Conservation (phyloP, 2,888 invertebrate genomes). For the Cryptophagus acutangulus region DNA sequence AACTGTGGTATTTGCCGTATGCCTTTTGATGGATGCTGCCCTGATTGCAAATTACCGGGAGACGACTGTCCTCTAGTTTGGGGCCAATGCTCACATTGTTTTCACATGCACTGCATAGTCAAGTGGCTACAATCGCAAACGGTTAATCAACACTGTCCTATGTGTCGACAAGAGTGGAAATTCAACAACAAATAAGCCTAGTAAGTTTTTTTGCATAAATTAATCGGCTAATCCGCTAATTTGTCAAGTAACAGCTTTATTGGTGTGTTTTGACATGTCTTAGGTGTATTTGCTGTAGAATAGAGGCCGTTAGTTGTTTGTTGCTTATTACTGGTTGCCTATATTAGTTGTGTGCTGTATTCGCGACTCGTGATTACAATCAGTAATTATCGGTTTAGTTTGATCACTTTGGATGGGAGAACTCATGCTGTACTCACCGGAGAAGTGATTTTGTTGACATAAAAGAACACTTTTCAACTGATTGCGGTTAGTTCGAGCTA, state of each 20-base stretch:
- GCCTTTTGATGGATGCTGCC: constrained; percentile 98
- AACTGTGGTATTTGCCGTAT: constrained; percentile 98
- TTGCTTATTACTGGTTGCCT: no score
- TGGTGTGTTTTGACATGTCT: no score
- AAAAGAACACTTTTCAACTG: no score
- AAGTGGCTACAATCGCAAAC: constrained; percentile 97
- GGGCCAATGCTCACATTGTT: constrained; percentile 98
- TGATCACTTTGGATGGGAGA: no score
- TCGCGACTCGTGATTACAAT: no score
- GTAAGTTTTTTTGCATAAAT: constrained; percentile 1
- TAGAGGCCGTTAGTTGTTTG: no score
- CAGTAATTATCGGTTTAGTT: no score
- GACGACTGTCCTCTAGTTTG: constrained; percentile 98
- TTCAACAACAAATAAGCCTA: constrained; percentile 70
- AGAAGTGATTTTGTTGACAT: no score
- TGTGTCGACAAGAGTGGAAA: constrained; percentile 99
- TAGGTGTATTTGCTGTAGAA: no score
- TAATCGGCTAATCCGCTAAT: neutral
- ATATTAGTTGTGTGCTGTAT: no score
- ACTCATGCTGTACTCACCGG: no score
- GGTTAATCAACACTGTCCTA: constrained; percentile 81
- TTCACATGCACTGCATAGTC: constrained; percentile 99
- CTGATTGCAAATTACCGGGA: constrained; percentile 94
- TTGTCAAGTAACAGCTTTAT: constrained; percentile 1
- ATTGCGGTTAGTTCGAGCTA: no score